Evolutionary conservation across 2,797 vertebrate genomes (phyloP), one percentile per base, ranked within the genome.

Genomic region (Hylomyscus alleni): DNA sequence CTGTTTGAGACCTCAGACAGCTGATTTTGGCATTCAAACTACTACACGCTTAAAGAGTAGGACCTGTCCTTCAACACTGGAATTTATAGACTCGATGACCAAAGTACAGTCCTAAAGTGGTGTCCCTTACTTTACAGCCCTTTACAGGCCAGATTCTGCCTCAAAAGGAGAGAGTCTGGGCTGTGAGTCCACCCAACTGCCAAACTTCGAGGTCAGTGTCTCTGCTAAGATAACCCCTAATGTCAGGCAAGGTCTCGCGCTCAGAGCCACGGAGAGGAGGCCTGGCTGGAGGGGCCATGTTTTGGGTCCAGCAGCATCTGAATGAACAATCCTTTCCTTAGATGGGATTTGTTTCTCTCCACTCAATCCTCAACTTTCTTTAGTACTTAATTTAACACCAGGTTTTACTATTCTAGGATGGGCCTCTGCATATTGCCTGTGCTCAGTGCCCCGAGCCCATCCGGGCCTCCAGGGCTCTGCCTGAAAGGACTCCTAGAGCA

Each of bases 251-350:
- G 44, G 67, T 54, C 85, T 82, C 54, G 75, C 58, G 58, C 52
- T 67, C 84, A 93, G 31, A 82, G 67, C 65, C 56, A 62, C 58
- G 62, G 22, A 85, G 40, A 84, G 34, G 13, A 94, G 37, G 76
- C 54, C 6, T 50, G 29, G 44, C 54, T 54, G 56, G 87, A 88
- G 52, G 67, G 95, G 60, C 52, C 6, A 22, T 20, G 58, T 91
- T 62, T 81, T 52, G 84, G 76, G 50, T 24, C 72, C 72, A 89
- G 29, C 72, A 97, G 76, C 92, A 83, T 67, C 58, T 60, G 86
- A 89, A 20, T 67, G 73, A 94, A 20, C 90, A 69, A 20, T 15
- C 47, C 22, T 95, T 88, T 94, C 69, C 54, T 76, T 80, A 65
- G 77, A 56, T 26, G 4, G 62, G 72, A 92, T 52, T 69, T 86